Evolutionary conservation across 2,888 invertebrate species (phyloP).

Genomic region (Alviniconcha strummeri): DNA sequence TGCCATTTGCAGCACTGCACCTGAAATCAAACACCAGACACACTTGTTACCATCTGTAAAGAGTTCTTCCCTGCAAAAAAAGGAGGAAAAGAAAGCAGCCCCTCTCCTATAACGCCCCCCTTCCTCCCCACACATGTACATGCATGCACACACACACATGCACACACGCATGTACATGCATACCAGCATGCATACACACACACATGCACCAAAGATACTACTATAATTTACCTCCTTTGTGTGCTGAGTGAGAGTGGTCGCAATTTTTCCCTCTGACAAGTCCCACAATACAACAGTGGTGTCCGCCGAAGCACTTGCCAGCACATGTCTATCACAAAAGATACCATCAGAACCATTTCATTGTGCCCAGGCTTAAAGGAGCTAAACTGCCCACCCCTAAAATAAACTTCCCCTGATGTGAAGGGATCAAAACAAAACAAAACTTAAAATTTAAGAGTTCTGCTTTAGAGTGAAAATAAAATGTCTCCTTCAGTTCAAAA

Average conservation of each 20-base stretch:
- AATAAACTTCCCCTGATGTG: too few species aligned
- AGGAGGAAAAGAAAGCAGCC: too few species aligned
- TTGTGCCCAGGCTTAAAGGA: too few species aligned
- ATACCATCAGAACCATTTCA: too few species aligned
- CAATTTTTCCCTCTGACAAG: constrained; percentile 85
- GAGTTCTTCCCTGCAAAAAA: too few species aligned
- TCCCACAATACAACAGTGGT: constrained; percentile 93
- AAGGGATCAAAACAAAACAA: too few species aligned
- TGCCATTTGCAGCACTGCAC: constrained; percentile 71
- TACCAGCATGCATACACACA: neutral
- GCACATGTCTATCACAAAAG: constrained; percentile 81
- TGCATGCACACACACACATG: neutral
- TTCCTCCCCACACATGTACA: neutral
- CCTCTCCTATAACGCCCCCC: too few species aligned
- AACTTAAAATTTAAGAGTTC: too few species aligned
- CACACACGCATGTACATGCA: neutral
- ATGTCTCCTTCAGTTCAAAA: too few species aligned
- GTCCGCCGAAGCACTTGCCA: constrained; percentile 96
- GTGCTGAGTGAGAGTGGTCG: constrained; percentile 84
- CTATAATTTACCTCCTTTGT: constrained; percentile 80
- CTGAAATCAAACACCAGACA: constrained; percentile 41
- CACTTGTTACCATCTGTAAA: too few species aligned
- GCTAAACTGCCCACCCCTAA: too few species aligned
- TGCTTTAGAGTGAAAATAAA: too few species aligned
- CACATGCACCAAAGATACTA: neutral